These are phyloP conservation scores for Hypotaenidia philippensis DNA, from an alignment of 2,797 vertebrate genomes.

Conservation along the genomic window DNA sequence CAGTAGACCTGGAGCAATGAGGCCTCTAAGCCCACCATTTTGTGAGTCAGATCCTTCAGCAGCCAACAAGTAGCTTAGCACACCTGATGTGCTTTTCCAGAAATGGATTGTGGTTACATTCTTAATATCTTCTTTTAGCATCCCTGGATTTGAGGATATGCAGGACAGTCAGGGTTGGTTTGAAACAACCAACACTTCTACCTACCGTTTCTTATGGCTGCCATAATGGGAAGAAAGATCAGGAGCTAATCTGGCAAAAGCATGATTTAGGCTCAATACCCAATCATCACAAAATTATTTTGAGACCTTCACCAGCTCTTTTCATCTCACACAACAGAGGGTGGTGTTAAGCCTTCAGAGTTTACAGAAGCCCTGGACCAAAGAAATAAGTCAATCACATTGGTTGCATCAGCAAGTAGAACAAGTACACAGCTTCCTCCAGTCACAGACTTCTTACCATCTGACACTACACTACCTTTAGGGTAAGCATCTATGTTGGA, in stretches of 20 bases:
- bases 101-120: neutral
- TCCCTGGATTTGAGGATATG: neutral
- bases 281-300: neutral
- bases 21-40: neutral
- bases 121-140: neutral
- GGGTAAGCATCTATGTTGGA: neutral
- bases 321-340: neutral
- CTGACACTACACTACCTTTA: neutral
- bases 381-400: neutral
- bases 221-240: neutral
- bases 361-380: neutral
- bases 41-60: neutral
- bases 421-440: neutral
- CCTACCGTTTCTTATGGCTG: neutral
- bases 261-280: neutral
- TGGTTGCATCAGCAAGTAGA: neutral
- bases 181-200: neutral
- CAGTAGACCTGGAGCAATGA: neutral
- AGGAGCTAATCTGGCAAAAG: neutral
- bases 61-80: neutral
- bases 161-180: neutral
- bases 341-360: neutral
- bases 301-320: neutral
- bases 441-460: neutral
- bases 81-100: neutral